Evolutionary conservation across 1,140 invertebrate genomes (phyloP), one percentile per base, ranked within the genome.

Genomic region (Aradophagus sp.): DNA sequence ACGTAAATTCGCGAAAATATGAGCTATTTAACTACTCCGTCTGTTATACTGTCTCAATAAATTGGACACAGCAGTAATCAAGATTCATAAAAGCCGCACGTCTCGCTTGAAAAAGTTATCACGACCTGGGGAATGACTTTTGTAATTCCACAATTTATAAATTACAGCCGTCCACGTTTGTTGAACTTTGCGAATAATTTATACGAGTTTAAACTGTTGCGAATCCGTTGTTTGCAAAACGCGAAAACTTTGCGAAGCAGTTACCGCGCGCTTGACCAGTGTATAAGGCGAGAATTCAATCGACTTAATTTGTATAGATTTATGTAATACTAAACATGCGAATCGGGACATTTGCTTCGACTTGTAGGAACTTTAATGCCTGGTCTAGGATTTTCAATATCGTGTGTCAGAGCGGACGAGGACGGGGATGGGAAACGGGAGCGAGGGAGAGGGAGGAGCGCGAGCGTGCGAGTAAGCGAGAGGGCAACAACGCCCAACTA

Each of bases 371-470:
- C 73, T 80, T 80, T 74, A 80, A 80, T 72, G 79, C 79, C 73
- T 74, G 75, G 79, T 75, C 77, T 77, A 75, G 75, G 74, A 79
- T 80, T 79, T 80, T 76, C 79, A 79, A 80, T 80, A 80, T 77
- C 69, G 66, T 67, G 68, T 71, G 67, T 41, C 62, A 55, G 41
- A 7, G 61, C 31, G 32, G 70, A 73, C 39, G 44, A 76, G 70
- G n/a, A n/a, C n/a, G n/a, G n/a, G n/a, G n/a, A n/a, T n/a, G n/a
- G n/a, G n/a, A n/a, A n/a, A n/a, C n/a, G n/a, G n/a, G n/a, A n/a
- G n/a, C n/a, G n/a, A n/a, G n/a, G n/a, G n/a, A n/a, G n/a, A n/a
- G n/a, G n/a, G n/a, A n/a, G n/a, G n/a, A n/a, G n/a, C n/a, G n/a
- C n/a, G n/a, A n/a, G n/a, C n/a, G n/a, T n/a, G n/a, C n/a, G n/a